Base-by-base conservation (phyloP, 1,140 invertebrate species). In the Micrasema longulum region DNA sequence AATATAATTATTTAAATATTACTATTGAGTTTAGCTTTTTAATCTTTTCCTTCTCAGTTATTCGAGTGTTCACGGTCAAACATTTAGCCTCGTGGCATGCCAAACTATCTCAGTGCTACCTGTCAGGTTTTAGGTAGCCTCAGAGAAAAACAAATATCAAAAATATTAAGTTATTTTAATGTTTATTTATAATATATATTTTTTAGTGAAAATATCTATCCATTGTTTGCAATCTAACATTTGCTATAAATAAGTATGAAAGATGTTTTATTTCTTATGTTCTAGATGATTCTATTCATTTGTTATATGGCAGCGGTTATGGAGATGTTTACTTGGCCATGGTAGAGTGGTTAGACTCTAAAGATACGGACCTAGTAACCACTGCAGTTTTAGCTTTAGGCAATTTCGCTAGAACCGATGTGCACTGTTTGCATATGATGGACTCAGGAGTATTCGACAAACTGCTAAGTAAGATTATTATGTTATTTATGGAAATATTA, bases 391-490 rank as follows among this genome's bases (percentile, higher is more conserved):
- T 96, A 48, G 93, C 94, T 2, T 88, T 96, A 77, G 94, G 93
- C 1, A 97, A 97, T 83, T 96, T 97, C 85, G 95, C 95, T 1
- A 84, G 95, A 47, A 92, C 90, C 78, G 95, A 97, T 82, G 88
- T 88, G 18, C 92, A 96, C 78, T 96, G 95, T 80, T 88, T 90
- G 35, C 86, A 91, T 68, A 93, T 97, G 88, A 94, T 96, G 74
- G 83, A 91, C 60, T 88, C 91, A 76, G 91, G 91, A 11, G 89
- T 95, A 41, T 91, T 91, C 77, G 88, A 91, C 75, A 91, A 92
- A 79, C 83, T 97, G 45, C 81, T 95, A 9, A 82, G 87, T 88
- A 77, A 80, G 78, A 79, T n/a, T n/a, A n/a, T n/a, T n/a, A n/a
- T n/a, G n/a, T n/a, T n/a, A n/a, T n/a, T n/a, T n/a, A n/a, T n/a